Percentiles rank a stretch among this genome's conserved stretches.
Conservation (phyloP, 2,797 vertebrate species). For the Eurystomus glaucurus region DNA sequence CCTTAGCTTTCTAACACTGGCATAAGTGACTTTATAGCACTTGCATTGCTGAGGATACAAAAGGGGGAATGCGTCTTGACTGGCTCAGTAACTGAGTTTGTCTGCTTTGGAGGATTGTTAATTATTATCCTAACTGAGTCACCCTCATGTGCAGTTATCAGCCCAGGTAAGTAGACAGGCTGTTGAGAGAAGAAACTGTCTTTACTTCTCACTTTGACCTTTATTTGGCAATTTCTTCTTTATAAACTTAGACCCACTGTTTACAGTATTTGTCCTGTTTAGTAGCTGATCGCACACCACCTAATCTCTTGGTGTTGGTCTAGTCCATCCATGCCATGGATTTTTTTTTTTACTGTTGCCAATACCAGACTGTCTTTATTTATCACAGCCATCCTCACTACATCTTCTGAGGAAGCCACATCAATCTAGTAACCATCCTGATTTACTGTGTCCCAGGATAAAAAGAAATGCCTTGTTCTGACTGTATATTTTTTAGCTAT, state of each 20-base stretch:
- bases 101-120: conserved; percentile 41
- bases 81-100: conserved; percentile 18
- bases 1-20: not conserved
- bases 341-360: conserved; percentile 5
- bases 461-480: not conserved
- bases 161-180: conserved; percentile 19
- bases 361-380: not conserved
- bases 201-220: not conserved
- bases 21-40: not conserved
- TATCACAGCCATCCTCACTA: not conserved
- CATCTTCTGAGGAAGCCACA: not conserved
- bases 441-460: not conserved
- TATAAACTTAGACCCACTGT: not conserved
- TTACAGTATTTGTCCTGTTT: conserved; percentile 11
- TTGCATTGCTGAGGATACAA: not conserved
- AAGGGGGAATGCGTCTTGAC: not conserved
- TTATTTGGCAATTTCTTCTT: conserved; percentile 14
- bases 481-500: not conserved
- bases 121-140: conserved; percentile 54
- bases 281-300: not conserved
- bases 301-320: not conserved
- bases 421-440: not conserved
- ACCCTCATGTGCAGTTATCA: conserved; percentile 24
- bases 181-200: not conserved
- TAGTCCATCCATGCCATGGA: not conserved